These are phyloP conservation scores for Serrognathus titanus DNA, from an alignment of 2,888 invertebrate species.

Conservation along the genomic window DNA sequence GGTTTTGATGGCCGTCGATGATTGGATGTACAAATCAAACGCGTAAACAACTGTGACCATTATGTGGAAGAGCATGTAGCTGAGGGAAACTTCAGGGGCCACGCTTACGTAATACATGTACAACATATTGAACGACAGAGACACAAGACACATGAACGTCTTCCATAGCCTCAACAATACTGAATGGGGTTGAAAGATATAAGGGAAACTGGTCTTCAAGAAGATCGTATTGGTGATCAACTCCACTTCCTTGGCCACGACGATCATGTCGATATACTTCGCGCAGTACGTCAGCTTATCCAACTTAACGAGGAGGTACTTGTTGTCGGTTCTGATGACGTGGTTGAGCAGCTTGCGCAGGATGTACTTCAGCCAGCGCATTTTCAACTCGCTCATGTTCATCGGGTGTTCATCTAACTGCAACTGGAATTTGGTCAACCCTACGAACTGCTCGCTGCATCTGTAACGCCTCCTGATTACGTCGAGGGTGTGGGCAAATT, in stretches of 20 bases:
- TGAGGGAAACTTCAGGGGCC: slow-evolving; percentile 1
- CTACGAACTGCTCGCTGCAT: slow-evolving; percentile 7
- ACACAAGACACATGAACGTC: slow-evolving; percentile 16
- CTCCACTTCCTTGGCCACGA: slow-evolving; percentile 23
- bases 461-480: slow-evolving; percentile 16
- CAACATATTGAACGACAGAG: slow-evolving; percentile 35
- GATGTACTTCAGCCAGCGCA: slow-evolving; percentile 21
- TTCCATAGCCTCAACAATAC: slow-evolving; percentile 27
- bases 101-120: slow-evolving; percentile 24
- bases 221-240: slow-evolving; percentile 27
- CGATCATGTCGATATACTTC: slow-evolving; percentile 21
- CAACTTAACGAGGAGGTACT: slow-evolving; percentile 5
- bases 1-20: slow-evolving; percentile 30
- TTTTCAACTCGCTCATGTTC: slow-evolving; percentile 11
- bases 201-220: slow-evolving; percentile 26
- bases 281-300: slow-evolving; percentile 15
- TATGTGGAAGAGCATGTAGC: slow-evolving; percentile 7
- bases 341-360: slow-evolving; percentile 15
- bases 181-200: slow-evolving; percentile 31
- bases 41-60: slow-evolving; percentile 20
- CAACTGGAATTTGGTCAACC: slow-evolving; percentile 4
- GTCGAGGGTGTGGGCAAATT: slow-evolving; percentile 13
- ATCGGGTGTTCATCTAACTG: background rate
- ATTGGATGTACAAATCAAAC: slow-evolving; percentile 28
- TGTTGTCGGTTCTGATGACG: background rate